Conservation (phyloP, 2,888 invertebrate genomes). For the Pogonocherus hispidulus region DNA sequence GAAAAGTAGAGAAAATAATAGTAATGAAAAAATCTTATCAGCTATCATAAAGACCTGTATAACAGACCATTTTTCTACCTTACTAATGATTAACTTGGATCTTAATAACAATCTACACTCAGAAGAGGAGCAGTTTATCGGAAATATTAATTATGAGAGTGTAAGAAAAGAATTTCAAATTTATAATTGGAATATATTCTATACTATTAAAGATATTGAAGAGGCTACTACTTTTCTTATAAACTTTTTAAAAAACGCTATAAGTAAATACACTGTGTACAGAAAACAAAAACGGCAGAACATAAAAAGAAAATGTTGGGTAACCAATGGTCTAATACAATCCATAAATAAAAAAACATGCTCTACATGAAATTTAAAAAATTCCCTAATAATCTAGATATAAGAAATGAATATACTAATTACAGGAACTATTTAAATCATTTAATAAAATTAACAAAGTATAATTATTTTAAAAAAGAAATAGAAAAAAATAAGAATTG, state of each 20-base stretch:
- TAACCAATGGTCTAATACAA: background rate
- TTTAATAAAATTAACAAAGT: conserved; percentile 13
- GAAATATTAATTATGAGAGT: background rate
- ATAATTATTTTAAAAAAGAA: background rate
- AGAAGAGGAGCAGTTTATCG: background rate
- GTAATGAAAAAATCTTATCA: background rate
- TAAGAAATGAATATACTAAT: background rate
- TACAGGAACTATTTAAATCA: conserved; percentile 4
- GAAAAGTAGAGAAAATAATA: background rate
- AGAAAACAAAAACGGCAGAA: conserved; percentile 3
- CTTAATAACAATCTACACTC: background rate
- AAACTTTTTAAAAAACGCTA: background rate
- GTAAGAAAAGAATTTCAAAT: conserved; percentile 1
- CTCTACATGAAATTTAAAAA: background rate
- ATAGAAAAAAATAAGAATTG: conserved; percentile 9
- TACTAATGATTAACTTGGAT: background rate
- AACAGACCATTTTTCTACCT: conserved; percentile 1
- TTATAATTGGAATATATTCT: background rate
- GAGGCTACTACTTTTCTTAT: background rate
- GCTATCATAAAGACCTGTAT: background rate
- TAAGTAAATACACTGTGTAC: conserved; percentile 1
- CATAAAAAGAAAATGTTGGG: conserved; percentile 8
- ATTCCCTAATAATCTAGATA: conserved; percentile 5
- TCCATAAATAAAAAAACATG: conserved; percentile 6
- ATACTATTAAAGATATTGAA: background rate